Base-by-base conservation (phyloP, 2,888 invertebrate species). In the Ophonus ardosiacus region DNA sequence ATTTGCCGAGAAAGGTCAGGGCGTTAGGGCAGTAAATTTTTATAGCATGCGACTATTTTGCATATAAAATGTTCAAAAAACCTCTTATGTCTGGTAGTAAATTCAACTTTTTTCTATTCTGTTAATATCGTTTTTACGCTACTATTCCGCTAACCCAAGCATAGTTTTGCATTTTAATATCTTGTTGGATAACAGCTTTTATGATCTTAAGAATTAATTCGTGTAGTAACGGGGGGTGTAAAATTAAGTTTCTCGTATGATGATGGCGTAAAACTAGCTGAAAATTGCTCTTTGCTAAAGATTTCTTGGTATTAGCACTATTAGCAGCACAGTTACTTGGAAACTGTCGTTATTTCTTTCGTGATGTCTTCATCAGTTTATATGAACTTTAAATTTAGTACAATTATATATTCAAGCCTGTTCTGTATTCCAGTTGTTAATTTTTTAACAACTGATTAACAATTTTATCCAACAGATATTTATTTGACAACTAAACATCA, bases 21-120 rank as follows among this genome's bases (percentile, higher is more conserved):
- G 56, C 43, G 74, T 74, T 18, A 51, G 51, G 18, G 56, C 43
- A 74, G 56, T 74, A 74, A 51, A 74, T 74, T 74, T 74, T 74
- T 74, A 74, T 74, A 51, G 74, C 74, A 51, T 6, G 74, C 43
- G 74, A 74, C 18, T 74, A 74, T 74, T 74, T 74, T 74, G 74
- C 74, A 74, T 74, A 74, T 38, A 68, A 68, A 68, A 68, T 68
- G 68, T 38, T 68, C 68, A 68, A 68, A 68, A 68, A 68, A 31
- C 1, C 15, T 68, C 68, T 68, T 38, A 68, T 68, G 38, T 38
- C 15, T 40, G 38, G 68, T 15, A 68, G 68, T 68, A 68, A 68
- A 68, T 68, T 68, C 68, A 38, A 7, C 38, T 68, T 68, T 68
- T 68, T 68, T 68, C 68, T 68, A 68, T 68, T 68, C 24, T 68